These are phyloP conservation scores for Gambusia holbrooki DNA, from an alignment of 2,113 vertebrate genomes.

Conservation along the genomic window DNA sequence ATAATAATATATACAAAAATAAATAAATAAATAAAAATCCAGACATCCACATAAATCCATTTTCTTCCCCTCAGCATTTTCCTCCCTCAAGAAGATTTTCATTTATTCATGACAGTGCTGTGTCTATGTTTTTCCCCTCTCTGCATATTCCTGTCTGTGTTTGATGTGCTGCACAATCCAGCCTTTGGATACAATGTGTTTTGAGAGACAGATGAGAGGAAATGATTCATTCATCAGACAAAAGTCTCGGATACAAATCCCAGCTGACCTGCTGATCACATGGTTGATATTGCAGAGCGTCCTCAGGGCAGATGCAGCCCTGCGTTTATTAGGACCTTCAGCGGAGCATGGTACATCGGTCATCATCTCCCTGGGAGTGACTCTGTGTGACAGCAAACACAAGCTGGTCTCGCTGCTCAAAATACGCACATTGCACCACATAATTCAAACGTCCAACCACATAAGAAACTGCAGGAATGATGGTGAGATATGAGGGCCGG, in stretches of 20 bases:
- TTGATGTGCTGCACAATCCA: constrained; percentile 54
- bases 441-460: constrained; percentile 60
- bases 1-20: not conserved
- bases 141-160: constrained; percentile 43
- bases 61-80: constrained; percentile 38
- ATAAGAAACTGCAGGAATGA: constrained; percentile 51
- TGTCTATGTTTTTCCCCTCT: constrained; percentile 24
- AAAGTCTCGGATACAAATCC: constrained; percentile 51
- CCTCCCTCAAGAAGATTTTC: constrained; percentile 40
- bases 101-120: constrained; percentile 39
- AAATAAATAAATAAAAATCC: not conserved
- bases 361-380: constrained; percentile 49
- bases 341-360: constrained; percentile 31
- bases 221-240: constrained; percentile 69
- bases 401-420: constrained; percentile 41
- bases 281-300: constrained; percentile 61
- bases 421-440: constrained; percentile 35
- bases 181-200: constrained; percentile 56
- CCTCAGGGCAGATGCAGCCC: constrained; percentile 17
- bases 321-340: constrained; percentile 56
- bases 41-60: constrained; percentile 36
- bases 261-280: constrained; percentile 62
- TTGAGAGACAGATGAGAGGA: constrained; percentile 64
- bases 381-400: constrained; percentile 56
- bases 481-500: constrained; percentile 35